A percentile compares a stretch with the other conserved stretches of the same genome.
These are phyloP conservation scores for Phaenicophaeus curvirostris DNA, from an alignment of 2,797 vertebrate genomes.

Conservation along the genomic window DNA sequence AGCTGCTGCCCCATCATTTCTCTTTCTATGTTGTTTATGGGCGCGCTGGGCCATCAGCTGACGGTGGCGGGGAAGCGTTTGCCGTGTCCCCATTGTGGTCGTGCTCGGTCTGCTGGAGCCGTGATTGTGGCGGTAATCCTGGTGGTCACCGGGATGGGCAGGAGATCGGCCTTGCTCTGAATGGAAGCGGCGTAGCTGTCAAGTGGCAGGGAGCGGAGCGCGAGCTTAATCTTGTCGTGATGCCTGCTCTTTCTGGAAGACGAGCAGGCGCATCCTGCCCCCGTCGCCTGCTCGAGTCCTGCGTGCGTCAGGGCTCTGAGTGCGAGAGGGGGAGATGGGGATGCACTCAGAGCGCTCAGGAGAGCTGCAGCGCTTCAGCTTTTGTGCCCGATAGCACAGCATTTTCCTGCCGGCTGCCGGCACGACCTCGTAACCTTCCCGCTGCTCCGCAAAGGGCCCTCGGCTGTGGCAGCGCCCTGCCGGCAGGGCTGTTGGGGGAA, in stretches of 20 bases:
- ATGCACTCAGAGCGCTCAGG: no score
- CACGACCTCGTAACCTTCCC: no score
- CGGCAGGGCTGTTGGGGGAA: background rate
- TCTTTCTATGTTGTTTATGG: background rate
- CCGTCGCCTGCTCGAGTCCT: rapidly evolving
- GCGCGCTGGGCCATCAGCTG: background rate
- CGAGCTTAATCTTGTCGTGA: background rate
- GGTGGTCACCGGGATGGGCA: background rate
- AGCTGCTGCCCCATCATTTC: conserved; percentile 36
- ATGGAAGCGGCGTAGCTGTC: background rate
- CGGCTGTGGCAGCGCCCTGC: no score
- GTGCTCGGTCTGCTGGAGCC: background rate
- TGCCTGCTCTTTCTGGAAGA: background rate
- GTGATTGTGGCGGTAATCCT: conserved; percentile 45
- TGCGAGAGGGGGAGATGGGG: no score
- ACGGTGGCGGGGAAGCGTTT: background rate
- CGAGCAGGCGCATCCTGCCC: background rate
- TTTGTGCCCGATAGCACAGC: no score
- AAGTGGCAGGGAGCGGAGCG: background rate
- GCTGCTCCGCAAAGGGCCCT: no score
- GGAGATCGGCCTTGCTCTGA: background rate
- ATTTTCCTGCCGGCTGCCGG: no score
- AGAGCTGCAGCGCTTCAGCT: no score
- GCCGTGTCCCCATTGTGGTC: conserved; percentile 6
- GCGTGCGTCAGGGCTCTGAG: background rate